Evolutionary conservation across 2,888 invertebrate species (phyloP).

Genomic region (Eupithecia dodoneata): DNA sequence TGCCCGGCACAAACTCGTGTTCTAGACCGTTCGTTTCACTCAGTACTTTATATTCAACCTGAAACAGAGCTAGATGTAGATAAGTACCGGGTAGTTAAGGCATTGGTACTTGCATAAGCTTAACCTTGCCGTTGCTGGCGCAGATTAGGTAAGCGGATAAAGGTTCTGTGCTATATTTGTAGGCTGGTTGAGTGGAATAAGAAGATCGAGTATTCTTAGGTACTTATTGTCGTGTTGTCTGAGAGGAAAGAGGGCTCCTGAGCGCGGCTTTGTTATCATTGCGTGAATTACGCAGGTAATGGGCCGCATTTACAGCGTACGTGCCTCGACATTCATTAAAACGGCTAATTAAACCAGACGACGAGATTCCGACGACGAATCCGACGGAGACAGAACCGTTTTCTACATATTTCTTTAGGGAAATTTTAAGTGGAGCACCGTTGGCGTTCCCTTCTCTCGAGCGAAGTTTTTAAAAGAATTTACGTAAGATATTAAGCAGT

Average conservation of each 20-base stretch:
- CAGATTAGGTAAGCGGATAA: not conserved
- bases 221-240: slow-evolving; percentile 36
- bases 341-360: slow-evolving; percentile 77
- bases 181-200: slow-evolving; percentile 30
- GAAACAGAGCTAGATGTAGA: slow-evolving; percentile 19
- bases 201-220: slow-evolving; percentile 43
- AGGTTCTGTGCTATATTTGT: slow-evolving; percentile 8
- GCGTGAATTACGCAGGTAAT: slow-evolving; percentile 80
- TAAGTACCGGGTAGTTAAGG: slow-evolving; percentile 17
- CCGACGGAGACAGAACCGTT: slow-evolving; percentile 58
- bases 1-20: slow-evolving; percentile 25
- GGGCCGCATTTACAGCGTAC: slow-evolving; percentile 77
- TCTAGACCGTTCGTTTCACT: slow-evolving; percentile 27
- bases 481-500: slow-evolving; percentile 49
- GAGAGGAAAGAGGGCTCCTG: slow-evolving; percentile 37
- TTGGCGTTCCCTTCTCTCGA: slow-evolving; percentile 51
- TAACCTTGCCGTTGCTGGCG: slow-evolving; percentile 14
- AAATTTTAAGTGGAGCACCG: slow-evolving; percentile 60
- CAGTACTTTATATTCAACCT: slow-evolving; percentile 26
- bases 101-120: slow-evolving; percentile 14
- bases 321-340: slow-evolving; percentile 81
- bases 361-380: slow-evolving; percentile 69
- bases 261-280: slow-evolving; percentile 71
- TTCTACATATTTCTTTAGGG: slow-evolving; percentile 64
- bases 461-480: slow-evolving; percentile 55